Conservation (phyloP, 2,888 invertebrate genomes). For the Carterocephalus palaemon region DNA sequence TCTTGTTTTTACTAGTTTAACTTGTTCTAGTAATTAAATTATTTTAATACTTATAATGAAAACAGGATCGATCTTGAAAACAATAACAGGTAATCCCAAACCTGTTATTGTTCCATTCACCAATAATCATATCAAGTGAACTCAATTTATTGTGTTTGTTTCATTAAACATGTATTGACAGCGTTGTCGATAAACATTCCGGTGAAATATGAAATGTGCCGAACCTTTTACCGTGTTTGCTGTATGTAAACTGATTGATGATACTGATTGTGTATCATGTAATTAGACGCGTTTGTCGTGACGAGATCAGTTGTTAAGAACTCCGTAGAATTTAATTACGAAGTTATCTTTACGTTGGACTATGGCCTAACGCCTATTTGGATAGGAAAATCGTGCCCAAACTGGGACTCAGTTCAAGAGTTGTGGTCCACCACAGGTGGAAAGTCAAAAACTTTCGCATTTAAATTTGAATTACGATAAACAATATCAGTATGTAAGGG, state of each 20-base stretch:
- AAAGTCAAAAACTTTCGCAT: no score
- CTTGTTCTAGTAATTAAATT: no score
- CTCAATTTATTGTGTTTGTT: conserved; percentile 41
- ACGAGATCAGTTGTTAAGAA: no score
- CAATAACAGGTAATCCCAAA: conserved; percentile 7
- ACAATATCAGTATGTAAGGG: no score
- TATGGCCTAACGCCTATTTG: no score
- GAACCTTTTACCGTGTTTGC: conserved; percentile 13
- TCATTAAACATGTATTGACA: conserved; percentile 34
- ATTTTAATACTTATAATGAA: conserved; percentile 2
- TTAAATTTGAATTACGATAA: no score
- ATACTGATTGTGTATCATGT: not conserved
- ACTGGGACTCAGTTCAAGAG: no score
- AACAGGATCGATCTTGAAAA: not conserved
- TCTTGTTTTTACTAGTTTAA: no score
- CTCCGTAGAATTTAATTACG: no score
- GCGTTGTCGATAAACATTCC: conserved; percentile 21
- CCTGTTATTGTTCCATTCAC: conserved; percentile 19
- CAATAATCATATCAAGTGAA: conserved; percentile 31
- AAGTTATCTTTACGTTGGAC: no score
- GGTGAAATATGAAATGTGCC: conserved; percentile 26
- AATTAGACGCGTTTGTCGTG: not conserved
- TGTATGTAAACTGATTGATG: conserved; percentile 17
- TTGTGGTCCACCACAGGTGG: no score
- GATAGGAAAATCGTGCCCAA: no score